Evolutionary conservation across 2,888 invertebrate species (phyloP), one percentile per base, ranked within the genome.

Genomic region (Copidosoma aretas): DNA sequence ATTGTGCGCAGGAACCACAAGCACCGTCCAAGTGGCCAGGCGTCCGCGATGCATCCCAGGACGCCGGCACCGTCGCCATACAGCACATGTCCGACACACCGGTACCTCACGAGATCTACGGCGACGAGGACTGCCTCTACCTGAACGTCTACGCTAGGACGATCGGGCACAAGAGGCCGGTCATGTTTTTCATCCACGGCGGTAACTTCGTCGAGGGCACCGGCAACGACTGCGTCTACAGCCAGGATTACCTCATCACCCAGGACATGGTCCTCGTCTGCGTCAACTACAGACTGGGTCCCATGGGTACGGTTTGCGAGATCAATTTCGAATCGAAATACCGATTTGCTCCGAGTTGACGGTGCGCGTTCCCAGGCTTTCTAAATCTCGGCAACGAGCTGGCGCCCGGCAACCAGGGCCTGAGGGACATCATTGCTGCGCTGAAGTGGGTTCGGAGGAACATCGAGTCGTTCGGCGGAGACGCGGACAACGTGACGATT

Each of bases 381-480:
- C 68, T 80, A 8, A 79, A 79, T 66, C 67, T 80, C 65, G 75
- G 70, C 5, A 60, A 78, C 17, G 67, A 74, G 46, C 67, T 60
- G 8, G 79, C 78, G 2, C 39, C 75, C 5, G 80, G 80, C 8
- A 80, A 80, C 67, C 75, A 77, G 59, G 80, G 75, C 0, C 15
- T 80, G 12, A 80, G 80, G 25, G 80, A 80, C 58, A 64, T 77
- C 62, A 71, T 78, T 17, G 69, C 66, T 8, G 79, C 77, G 8
- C 61, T 80, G 49, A 70, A 72, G 53, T 80, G 80, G 80, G 68
- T 80, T 0, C 73, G 75, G n/a, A 74, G 78, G 46, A 80, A 80
- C 43, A 80, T 80, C 2, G 43, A 62, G 1, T 53, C 53, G 5
- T 80, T 80, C 39, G 78, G 80, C 0, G 80, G 80, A 0, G 77